Percentiles rank a stretch among this genome's conserved stretches.
Conservation (phyloP, 2,888 invertebrate genomes). For the Cordilura impudica region DNA sequence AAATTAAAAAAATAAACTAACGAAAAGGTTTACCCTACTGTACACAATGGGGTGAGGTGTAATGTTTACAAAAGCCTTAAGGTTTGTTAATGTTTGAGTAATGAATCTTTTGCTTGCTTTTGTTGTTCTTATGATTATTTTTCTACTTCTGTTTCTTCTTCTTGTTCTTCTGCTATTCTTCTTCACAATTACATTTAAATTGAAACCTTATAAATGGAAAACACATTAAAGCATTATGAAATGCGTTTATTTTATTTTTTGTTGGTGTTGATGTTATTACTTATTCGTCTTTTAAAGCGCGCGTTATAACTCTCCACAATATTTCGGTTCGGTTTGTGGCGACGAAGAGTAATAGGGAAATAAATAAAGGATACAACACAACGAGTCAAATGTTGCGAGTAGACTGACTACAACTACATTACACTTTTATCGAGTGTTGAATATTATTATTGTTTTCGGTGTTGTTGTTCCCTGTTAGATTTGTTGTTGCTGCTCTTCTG, state of each 20-base stretch:
- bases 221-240: slow-evolving; percentile 30
- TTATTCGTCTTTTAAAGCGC: slow-evolving; percentile 9
- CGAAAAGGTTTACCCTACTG: too few species aligned
- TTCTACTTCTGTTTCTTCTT: neutral
- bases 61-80: slow-evolving; percentile 44
- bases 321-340: neutral
- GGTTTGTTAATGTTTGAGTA: slow-evolving; percentile 57
- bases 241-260: neutral
- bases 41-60: neutral
- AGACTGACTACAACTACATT: slow-evolving; percentile 66
- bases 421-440: slow-evolving; percentile 51
- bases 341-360: neutral
- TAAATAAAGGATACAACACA: slow-evolving; percentile 65
- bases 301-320: neutral
- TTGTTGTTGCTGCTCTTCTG: neutral
- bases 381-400: slow-evolving; percentile 73
- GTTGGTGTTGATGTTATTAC: neutral
- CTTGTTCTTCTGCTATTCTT: neutral
- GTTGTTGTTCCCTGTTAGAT: slow-evolving; percentile 21
- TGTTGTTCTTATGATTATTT: slow-evolving; percentile 13
- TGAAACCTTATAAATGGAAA: slow-evolving; percentile 49
- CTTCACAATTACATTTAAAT: slow-evolving; percentile 24
- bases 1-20: too few species aligned
- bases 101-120: slow-evolving; percentile 51
- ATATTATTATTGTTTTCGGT: slow-evolving; percentile 39